Conservation (phyloP, 2,797 vertebrate species). For the Botia kubotai region DNA sequence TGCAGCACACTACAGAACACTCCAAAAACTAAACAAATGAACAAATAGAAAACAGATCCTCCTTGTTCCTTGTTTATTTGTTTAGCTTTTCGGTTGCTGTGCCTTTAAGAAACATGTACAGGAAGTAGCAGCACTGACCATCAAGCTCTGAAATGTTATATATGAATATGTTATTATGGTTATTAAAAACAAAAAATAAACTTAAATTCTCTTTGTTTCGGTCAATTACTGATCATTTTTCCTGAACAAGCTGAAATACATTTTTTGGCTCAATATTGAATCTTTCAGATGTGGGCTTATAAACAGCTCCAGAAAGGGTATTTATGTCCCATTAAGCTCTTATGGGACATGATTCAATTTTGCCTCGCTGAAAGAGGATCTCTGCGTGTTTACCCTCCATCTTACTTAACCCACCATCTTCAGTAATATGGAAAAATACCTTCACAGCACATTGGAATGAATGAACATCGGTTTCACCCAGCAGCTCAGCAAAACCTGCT, state of each 20-base stretch:
- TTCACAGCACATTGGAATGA: slow-evolving; percentile 22
- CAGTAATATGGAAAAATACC: neutral
- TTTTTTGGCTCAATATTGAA: neutral
- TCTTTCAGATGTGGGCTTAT: neutral
- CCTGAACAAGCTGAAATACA: neutral
- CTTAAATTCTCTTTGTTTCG: neutral
- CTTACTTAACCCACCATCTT: neutral
- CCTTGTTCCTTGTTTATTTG: too few species aligned
- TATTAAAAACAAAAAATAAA: too few species aligned
- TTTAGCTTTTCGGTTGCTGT: too few species aligned
- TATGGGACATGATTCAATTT: slow-evolving; percentile 7
- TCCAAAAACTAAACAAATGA: too few species aligned
- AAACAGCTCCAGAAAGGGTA: neutral
- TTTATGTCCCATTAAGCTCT: slow-evolving; percentile 1
- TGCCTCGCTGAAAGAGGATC: slow-evolving; percentile 7
- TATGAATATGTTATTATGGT: too few species aligned
- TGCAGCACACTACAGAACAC: too few species aligned
- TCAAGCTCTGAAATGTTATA: too few species aligned
- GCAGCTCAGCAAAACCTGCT: neutral
- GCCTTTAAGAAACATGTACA: too few species aligned
- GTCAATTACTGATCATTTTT: neutral
- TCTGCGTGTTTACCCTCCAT: slow-evolving; percentile 21
- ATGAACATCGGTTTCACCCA: slow-evolving; percentile 8
- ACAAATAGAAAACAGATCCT: too few species aligned
- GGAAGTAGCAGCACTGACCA: too few species aligned